Evolutionary conservation across 2,888 invertebrate genomes (phyloP), one percentile per base, ranked within the genome.

Genomic region (Polymixis lichenea): DNA sequence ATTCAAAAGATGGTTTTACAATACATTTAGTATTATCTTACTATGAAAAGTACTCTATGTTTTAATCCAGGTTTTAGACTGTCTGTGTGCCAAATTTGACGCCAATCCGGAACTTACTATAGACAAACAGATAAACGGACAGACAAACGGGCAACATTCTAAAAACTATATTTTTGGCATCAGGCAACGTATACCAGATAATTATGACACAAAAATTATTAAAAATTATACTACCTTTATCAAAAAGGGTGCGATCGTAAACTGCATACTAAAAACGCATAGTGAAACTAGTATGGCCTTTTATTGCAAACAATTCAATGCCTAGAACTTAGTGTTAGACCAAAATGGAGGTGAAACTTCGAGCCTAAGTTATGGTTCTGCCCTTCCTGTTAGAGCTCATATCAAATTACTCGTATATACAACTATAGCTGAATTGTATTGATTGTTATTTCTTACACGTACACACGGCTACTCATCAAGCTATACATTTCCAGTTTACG

Each of bases 301-400:
- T 77, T 84, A 84, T 82, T 82, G 87, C 84, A 86, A 83, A 82
- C 87, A 83, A 82, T 83, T 74, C 66, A 77, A 66, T 81, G 76
- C 60, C 49, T 38, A 53, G 51, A 38, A 66, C 32, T 77, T 72
- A 83, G 80, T 78, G 85, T 82, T 88, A 84, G 85, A 87, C 89
- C 76, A 85, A 93, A 88, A 90, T 81, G 91, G 90, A 86, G 86
- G 91, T 90, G 91, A 92, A 94, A 93, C 91, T 91, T 74, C n/a
- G 38, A 89, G 89, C 85, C 86, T 90, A 87, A 83, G 83, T 81
- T 87, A 90, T 19, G 60, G 91, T 91, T 89, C 89, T 87, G 86
- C 79, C 91, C 90, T 92, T 94, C 93, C 93, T 91, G 90, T 80
- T 86, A 80, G 83, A 85, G 85, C 86, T 76, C 67, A 58, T 65